phyloP scores from a whole-genome alignment of 2,113 vertebrate species.

The Fregetta grallaria region DNA sequence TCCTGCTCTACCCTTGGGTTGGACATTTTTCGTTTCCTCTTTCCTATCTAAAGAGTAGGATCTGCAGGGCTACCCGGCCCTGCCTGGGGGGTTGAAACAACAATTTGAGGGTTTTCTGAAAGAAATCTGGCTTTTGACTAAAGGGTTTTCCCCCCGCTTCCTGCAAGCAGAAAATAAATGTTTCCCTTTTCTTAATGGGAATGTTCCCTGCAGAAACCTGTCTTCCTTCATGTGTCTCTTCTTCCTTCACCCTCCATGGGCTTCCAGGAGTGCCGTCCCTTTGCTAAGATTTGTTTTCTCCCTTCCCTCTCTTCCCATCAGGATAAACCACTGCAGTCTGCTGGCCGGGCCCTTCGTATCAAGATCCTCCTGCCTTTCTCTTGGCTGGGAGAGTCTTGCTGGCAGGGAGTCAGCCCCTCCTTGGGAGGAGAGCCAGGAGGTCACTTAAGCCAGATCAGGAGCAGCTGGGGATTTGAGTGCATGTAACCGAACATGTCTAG shows the following conservation, averaged over 20 bases:
- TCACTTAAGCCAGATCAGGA: neutral
- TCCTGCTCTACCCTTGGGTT: too few species aligned
- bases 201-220: neutral
- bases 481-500: neutral
- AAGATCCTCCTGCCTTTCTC: neutral
- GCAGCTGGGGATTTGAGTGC: neutral
- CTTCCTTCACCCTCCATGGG: neutral
- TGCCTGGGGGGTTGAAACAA: neutral
- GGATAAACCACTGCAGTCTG: neutral
- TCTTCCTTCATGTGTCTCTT: too few species aligned
- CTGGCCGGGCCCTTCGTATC: accelerated
- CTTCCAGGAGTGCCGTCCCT: neutral
- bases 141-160: neutral
- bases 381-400: neutral
- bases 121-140: neutral
- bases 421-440: neutral
- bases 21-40: neutral
- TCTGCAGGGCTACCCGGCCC: neutral
- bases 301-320: neutral
- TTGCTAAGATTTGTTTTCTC: neutral
- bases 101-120: accelerated
- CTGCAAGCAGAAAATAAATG: neutral
- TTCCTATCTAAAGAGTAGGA: neutral
- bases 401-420: neutral
- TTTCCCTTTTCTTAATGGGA: neutral